phyloP scores from a whole-genome alignment of 2,797 vertebrate genomes.

The Aphelocoma californica region DNA sequence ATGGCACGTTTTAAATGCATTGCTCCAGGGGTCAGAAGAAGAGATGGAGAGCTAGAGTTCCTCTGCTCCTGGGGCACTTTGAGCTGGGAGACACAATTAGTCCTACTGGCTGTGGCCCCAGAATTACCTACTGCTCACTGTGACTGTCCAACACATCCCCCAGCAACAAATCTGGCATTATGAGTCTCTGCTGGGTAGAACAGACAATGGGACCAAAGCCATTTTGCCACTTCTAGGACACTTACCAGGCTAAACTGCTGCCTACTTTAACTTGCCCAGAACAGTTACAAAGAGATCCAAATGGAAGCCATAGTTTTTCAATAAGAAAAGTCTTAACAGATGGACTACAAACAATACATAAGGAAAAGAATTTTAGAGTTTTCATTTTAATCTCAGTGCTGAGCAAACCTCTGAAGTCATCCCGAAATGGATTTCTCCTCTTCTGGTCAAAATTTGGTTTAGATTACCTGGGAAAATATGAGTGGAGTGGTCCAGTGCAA shows the following conservation, averaged over 20 bases:
- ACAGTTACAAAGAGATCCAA: background rate
- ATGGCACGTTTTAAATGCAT: background rate
- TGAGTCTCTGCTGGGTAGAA: background rate
- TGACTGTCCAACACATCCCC: background rate
- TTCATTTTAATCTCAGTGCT: background rate
- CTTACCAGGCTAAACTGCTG: background rate
- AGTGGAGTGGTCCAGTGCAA: background rate
- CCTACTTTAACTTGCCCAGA: background rate
- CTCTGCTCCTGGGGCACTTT: background rate
- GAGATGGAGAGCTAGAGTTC: background rate
- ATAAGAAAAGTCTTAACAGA: background rate
- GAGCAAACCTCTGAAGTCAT: background rate
- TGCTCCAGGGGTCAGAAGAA: background rate
- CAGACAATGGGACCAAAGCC: background rate
- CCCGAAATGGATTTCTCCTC: background rate
- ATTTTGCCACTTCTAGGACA: background rate
- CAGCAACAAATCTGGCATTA: background rate
- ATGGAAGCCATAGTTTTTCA: background rate
- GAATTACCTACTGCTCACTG: background rate
- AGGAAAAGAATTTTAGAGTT: background rate
- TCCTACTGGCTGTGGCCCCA: background rate
- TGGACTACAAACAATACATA: background rate
- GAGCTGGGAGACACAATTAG: background rate
- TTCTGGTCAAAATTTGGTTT: background rate
- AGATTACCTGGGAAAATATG: background rate